Evolutionary conservation across 1,140 invertebrate genomes (phyloP), one percentile per base, ranked within the genome.

Genomic region (Diabrotica undecimpunctata): DNA sequence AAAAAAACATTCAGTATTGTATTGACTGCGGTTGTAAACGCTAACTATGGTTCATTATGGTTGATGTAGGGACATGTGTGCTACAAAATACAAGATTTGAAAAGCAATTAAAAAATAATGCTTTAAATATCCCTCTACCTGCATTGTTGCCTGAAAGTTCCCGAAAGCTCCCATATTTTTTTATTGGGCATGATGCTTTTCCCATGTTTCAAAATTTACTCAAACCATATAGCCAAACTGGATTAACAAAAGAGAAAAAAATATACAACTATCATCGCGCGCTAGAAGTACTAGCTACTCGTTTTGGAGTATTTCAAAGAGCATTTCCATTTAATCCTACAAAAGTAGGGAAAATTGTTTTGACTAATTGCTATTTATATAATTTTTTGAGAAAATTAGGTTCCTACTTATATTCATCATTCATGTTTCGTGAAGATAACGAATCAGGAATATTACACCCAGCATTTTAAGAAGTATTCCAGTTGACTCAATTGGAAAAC

Each of bases 111-210:
- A 63, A 67, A 55, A 62, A 68, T 64, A 60, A 63, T 55, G 38
- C 64, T 64, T 56, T 71, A 69, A 69, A 66, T 68, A 53, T 60
- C 60, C 67, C 67, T 66, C 62, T 55, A 66, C 59, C 54, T 37
- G 67, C 62, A 69, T 10, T 46, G 39, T 8, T 46, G 39, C 39
- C 7, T 46, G 7, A 10, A 46, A 46, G 39, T 46, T 46, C 39
- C 39, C 39, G 39, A 46, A 46, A 46, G 11, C 39, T 46, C 7
- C 39, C 39, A 46, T 10, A 46, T 46, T 46, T 41, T 41, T 46
- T 46, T 46, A 10, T 46, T 46, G 39, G 1, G 39, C 7, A 46
- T 46, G 39, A 46, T 8, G 39, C 39, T 46, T 46, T 46, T 46
- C 39, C 39, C n/a, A n/a, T n/a, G n/a, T n/a, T n/a, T n/a, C n/a